A percentile compares a stretch with the other conserved stretches of the same genome.
These are phyloP conservation scores for Caretta caretta DNA, from an alignment of 2,113 vertebrate genomes.

Conservation along the genomic window DNA sequence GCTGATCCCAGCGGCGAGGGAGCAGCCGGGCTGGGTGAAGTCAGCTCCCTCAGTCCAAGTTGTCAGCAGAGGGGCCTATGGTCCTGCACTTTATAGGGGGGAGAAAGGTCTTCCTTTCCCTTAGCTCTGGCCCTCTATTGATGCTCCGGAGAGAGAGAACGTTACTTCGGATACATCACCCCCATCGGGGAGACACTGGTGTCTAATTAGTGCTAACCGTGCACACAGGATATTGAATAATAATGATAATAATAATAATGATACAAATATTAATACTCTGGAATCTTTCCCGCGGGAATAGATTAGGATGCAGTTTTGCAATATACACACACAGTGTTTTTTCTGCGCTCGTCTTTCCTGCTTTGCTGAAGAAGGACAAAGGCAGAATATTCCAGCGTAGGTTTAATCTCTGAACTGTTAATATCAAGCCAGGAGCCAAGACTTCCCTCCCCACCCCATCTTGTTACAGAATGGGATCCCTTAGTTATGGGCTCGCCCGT, in stretches of 20 bases:
- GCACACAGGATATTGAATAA: conserved; percentile 75
- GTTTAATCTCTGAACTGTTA: background rate
- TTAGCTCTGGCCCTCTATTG: too few species aligned
- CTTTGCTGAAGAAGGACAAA: background rate
- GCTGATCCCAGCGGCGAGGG: background rate
- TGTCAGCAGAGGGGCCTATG: background rate
- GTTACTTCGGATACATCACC: conserved; percentile 48
- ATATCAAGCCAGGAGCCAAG: background rate
- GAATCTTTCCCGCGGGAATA: conserved; percentile 64
- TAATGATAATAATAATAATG: conserved; percentile 47
- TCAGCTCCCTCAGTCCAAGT: background rate
- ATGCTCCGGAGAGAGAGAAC: conserved; percentile 40
- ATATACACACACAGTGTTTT: background rate
- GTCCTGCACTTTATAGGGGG: background rate
- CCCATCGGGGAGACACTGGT: conserved; percentile 65
- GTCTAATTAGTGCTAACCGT: conserved; percentile 73
- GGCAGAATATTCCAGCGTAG: too few species aligned
- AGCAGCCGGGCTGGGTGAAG: background rate
- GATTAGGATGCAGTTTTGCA: background rate
- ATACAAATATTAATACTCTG: conserved; percentile 70
- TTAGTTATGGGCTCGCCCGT: conserved; percentile 19
- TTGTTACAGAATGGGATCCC: background rate
- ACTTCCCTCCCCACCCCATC: too few species aligned
- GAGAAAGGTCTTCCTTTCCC: background rate
- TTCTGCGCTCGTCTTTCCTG: background rate